phyloP scores from a whole-genome alignment of 2,888 invertebrate species.

The Tenthredo amoena region DNA sequence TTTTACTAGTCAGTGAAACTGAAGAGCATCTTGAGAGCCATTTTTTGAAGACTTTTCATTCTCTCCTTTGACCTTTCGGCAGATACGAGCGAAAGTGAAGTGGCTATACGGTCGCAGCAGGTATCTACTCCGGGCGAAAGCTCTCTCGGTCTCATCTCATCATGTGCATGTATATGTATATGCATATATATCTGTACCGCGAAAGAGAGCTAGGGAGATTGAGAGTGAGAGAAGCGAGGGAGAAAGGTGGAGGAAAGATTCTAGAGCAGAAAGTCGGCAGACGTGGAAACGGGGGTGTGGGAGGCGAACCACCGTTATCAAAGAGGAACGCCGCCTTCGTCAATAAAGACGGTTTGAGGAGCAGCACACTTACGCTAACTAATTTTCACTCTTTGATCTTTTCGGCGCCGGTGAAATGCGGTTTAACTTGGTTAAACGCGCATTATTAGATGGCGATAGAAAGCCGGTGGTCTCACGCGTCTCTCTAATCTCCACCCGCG shows the following conservation, averaged over 20 bases:
- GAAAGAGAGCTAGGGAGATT: background rate
- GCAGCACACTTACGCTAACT: slow-evolving; percentile 46
- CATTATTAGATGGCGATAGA: slow-evolving; percentile 22
- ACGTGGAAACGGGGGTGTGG: slow-evolving; percentile 44
- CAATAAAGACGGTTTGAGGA: slow-evolving; percentile 52
- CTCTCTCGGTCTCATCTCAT: background rate
- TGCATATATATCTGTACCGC: background rate
- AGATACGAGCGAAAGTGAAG: slow-evolving; percentile 52
- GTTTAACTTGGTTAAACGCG: slow-evolving; percentile 27
- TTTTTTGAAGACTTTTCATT: slow-evolving; percentile 38
- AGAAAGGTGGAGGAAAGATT: slow-evolving; percentile 45
- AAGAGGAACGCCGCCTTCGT: slow-evolving; percentile 50
- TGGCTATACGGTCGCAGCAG: slow-evolving; percentile 44
- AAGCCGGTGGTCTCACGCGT: slow-evolving; percentile 31
- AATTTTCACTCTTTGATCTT: slow-evolving; percentile 49
- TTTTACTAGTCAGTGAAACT: slow-evolving; percentile 11
- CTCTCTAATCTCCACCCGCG: background rate
- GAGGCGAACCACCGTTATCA: slow-evolving; percentile 42
- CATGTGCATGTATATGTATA: background rate
- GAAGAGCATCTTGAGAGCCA: slow-evolving; percentile 18
- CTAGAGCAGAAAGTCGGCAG: slow-evolving; percentile 38
- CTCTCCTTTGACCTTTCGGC: slow-evolving; percentile 49
- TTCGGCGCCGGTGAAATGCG: slow-evolving; percentile 11
- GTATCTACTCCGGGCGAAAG: slow-evolving; percentile 35
- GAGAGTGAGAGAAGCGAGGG: background rate